phyloP scores from a whole-genome alignment of 2,113 vertebrate species.

The Trichechus manatus region DNA sequence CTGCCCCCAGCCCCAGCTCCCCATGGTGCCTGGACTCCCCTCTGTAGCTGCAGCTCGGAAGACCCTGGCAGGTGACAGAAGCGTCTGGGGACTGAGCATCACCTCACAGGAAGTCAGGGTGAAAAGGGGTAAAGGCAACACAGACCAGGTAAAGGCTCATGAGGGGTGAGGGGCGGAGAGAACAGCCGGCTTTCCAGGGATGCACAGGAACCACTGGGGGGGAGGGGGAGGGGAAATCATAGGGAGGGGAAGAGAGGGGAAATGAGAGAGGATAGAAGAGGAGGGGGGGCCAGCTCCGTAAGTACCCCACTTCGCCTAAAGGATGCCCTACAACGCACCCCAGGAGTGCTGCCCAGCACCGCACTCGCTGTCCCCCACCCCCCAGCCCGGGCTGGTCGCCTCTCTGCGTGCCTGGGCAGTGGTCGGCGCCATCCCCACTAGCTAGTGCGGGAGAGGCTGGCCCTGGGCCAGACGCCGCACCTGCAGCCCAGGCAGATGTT shows the following conservation, averaged over 20 bases:
- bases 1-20: neutral
- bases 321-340: neutral
- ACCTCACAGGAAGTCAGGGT: neutral
- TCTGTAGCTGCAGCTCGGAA: neutral
- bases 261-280: no score
- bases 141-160: neutral
- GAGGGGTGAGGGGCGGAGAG: neutral
- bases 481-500: neutral
- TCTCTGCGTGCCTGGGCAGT: neutral
- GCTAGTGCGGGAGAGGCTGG: neutral
- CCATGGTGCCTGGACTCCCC: neutral
- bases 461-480: neutral
- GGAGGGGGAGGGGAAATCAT: no score
- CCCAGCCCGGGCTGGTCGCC: neutral
- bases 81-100: rapidly evolving
- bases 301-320: neutral
- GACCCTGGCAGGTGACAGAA: neutral
- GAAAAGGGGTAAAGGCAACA: no score
- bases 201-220: no score
- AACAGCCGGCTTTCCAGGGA: no score
- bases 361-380: neutral
- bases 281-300: neutral
- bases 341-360: neutral
- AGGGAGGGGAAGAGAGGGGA: no score
- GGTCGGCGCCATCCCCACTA: neutral